Base-by-base conservation (phyloP, 2,888 invertebrate genomes). In the Heterodera filipjevi region DNA sequence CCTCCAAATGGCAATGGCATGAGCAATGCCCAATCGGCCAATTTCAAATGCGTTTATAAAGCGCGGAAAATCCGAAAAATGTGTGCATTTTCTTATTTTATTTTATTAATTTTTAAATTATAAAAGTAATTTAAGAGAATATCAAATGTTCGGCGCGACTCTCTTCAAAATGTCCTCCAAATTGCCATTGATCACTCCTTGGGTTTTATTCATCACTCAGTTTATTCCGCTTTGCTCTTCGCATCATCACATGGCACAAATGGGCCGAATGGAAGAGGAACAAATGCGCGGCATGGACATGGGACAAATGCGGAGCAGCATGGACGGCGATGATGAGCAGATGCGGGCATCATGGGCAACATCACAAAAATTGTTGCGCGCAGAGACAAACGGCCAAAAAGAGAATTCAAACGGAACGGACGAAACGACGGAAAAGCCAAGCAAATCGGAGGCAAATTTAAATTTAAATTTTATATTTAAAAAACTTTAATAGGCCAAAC, bases 341-440 rank as follows among this genome's bases (percentile, higher is more conserved):
- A 68, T 68, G 68, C 68, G 68, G 5, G 68, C 68, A 8, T 49
- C 39, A 39, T 53, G 53, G 59, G 27, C n/a, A 59, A 19, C 53
- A 27, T 27, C n/a, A 5, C n/a, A 27, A 22, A 59, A 59, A 27
- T 27, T 59, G n/a, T 59, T 59, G 27, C 59, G 59, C 59, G 59
- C 27, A 27, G 59, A 59, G 8, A 5, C n/a, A 8, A 59, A 59
- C 3, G 59, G 53, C 12, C 16, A 59, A 59, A 19, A 68, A 68
- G 33, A 10, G 1, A 68, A 68, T 2, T 33, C 32, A 19, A 68
- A 68, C 33, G 33, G 16, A 35, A 35, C 35, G 5, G n/a, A n/a
- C n/a, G 32, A 49, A 59, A n/a, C n/a, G 27, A 5, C 27, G 22
- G n/a, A 22, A n/a, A 27, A 59, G 22, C 3, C 49, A 14, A 1